A percentile compares a stretch with the other conserved stretches of the same genome.
These are phyloP conservation scores for Ammodytes marinus DNA, from an alignment of 2,113 vertebrate genomes.

Conservation along the genomic window DNA sequence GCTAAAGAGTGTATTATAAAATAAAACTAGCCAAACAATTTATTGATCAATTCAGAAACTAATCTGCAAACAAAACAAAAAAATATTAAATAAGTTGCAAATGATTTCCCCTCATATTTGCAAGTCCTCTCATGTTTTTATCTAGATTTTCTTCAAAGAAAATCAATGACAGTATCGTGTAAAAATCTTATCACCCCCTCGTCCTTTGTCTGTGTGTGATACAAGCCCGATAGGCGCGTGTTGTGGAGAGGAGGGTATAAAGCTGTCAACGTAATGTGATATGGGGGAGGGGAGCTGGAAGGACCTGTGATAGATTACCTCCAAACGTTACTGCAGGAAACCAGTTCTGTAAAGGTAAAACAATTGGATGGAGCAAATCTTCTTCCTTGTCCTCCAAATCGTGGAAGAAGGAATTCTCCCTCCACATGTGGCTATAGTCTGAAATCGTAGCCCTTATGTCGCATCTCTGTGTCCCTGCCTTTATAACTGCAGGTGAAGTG, in stretches of 20 bases:
- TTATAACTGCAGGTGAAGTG: slow-evolving; percentile 22
- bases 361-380: slow-evolving; percentile 37
- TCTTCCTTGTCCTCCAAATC: not conserved
- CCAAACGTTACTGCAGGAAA: slow-evolving; percentile 43
- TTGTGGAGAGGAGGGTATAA: slow-evolving; percentile 49
- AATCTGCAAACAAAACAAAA: not conserved
- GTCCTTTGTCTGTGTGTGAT: slow-evolving; percentile 66
- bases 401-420: not conserved
- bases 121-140: slow-evolving; percentile 6
- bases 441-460: slow-evolving; percentile 1
- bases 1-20: too few relatives aligned
- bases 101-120: slow-evolving; percentile 1
- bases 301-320: slow-evolving; percentile 68
- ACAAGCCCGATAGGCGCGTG: slow-evolving; percentile 26
- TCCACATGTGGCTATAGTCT: not conserved
- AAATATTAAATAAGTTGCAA: not conserved
- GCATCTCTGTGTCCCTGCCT: slow-evolving; percentile 8
- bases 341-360: slow-evolving; percentile 34
- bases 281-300: slow-evolving; percentile 70
- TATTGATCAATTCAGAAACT: not conserved
- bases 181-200: slow-evolving; percentile 65
- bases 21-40: not conserved
- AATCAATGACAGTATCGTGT: slow-evolving; percentile 21
- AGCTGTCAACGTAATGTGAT: slow-evolving; percentile 66
- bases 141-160: slow-evolving; percentile 10